These are phyloP conservation scores for Meiosimyza decipiens DNA, from an alignment of 2,888 invertebrate genomes.

Conservation along the genomic window DNA sequence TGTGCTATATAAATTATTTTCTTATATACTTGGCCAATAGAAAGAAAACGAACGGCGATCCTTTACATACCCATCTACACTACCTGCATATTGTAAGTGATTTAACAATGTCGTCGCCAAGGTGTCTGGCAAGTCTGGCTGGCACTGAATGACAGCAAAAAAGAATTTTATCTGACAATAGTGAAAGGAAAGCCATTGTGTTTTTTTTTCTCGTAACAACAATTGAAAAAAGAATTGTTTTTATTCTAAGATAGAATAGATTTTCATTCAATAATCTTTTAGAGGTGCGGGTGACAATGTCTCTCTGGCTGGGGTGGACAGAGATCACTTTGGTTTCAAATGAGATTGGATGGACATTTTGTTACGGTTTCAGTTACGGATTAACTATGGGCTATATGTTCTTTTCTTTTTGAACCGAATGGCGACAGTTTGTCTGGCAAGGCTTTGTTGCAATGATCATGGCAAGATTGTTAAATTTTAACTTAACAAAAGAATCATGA, in stretches of 20 bases:
- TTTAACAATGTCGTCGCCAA: conserved; percentile 11
- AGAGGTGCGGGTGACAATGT: conserved; percentile 25
- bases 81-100: conserved; percentile 17
- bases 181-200: no score
- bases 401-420: conserved; percentile 3
- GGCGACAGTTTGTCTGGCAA: conserved; percentile 33
- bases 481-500: no score
- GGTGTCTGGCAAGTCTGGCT: conserved; percentile 20
- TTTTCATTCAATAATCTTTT: conserved; percentile 34
- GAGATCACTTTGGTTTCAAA: not conserved
- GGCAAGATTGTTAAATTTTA: not conserved
- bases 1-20: no score
- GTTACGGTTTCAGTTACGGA: conserved; percentile 31
- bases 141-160: conserved; percentile 4
- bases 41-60: no score
- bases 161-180: not conserved
- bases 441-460: conserved; percentile 11
- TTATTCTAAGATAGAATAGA: conserved; percentile 3
- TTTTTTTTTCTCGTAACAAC: no score
- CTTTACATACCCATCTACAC: not conserved
- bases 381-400: not conserved
- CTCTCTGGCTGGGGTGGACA: not conserved
- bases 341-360: not conserved
- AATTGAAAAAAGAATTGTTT: conserved; percentile 2
- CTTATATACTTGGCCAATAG: no score